Percentiles rank a stretch among this genome's conserved stretches.
Evolutionary conservation across 2,113 vertebrate genomes (phyloP).

Genomic region (Protomyctophum bolini): DNA sequence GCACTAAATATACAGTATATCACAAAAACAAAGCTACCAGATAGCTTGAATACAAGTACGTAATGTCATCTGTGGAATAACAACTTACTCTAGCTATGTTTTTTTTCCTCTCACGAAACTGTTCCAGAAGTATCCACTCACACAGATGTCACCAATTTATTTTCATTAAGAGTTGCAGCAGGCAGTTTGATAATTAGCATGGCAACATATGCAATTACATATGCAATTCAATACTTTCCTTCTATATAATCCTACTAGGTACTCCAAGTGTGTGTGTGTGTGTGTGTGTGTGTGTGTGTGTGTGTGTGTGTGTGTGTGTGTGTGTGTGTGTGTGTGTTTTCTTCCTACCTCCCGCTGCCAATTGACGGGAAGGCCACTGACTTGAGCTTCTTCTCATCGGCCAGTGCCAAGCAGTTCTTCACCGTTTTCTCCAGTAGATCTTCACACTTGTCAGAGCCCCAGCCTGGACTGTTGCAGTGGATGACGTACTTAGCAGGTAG

Average conservation of each 20-base stretch:
- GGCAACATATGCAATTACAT: too few species aligned
- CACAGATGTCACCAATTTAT: neutral
- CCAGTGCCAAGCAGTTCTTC: slow-evolving; percentile 96
- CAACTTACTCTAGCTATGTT: too few species aligned
- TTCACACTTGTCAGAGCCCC: slow-evolving; percentile 96
- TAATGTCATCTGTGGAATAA: too few species aligned
- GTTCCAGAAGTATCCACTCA: neutral
- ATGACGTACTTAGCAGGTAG: slow-evolving; percentile 97
- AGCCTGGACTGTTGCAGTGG: slow-evolving; percentile 95
- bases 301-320: neutral
- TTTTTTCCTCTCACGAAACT: neutral
- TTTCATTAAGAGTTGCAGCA: neutral
- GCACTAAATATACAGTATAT: too few species aligned
- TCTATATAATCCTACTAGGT: too few species aligned
- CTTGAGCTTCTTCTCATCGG: slow-evolving; percentile 98
- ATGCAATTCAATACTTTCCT: too few species aligned
- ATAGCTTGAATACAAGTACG: too few species aligned
- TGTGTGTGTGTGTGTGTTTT: neutral
- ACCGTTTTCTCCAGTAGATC: slow-evolving; percentile 97
- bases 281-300: neutral
- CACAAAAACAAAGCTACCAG: too few species aligned
- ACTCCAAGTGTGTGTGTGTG: neutral
- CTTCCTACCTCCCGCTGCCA: slow-evolving; percentile 91
- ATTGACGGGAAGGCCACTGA: slow-evolving; percentile 97
- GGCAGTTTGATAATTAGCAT: neutral